Base-by-base conservation (phyloP, 2,888 invertebrate genomes). In the Lysandra bellargus region DNA sequence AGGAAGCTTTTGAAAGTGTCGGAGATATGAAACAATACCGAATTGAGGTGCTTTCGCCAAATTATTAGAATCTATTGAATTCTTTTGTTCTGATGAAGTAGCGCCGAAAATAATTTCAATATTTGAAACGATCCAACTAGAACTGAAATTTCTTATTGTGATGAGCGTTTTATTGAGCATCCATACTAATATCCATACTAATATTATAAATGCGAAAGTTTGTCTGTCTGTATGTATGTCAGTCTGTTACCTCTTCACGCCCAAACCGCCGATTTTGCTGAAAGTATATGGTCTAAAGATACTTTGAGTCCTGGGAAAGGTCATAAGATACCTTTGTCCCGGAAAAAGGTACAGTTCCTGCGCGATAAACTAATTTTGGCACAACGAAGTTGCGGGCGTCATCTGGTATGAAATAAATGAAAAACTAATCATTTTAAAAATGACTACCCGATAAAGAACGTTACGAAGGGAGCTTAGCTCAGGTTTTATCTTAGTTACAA, bases 1-100 rank as follows among this genome's bases (percentile, higher is more conserved):
- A 90, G 89, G 88, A 84, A 87, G 87, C 91, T 91, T 92, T 92
- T 90, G 90, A 91, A 75, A 75, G 49, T 49, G 76, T 76, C 33
- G 76, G 17, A 76, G 76, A 76, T 76, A 76, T 76, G 53, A 76
- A 76, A 76, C 76, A 76, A 76, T 76, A 33, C 76, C 33, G 57
- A 14, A 57, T 57, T 30, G 57, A 57, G 33, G 76, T 76, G 33
- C 57, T 76, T 76, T 76, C 76, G 49, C n/a, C 6, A 33, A 76
- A 53, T 53, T 76, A 33, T 57, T 75, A 37, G 57, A 17, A 33
- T 57, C 33, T 33, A 76, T 76, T 76, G 76, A 76, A 74, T 44
- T 44, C 69, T 33, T n/a, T 74, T 74, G 44, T 74, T 74, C 44
- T 3, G n/a, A 3, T 9, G 9, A 44, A 23, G 74, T 44, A n/a